Evolutionary conservation across 2,113 vertebrate genomes (phyloP).

Genomic region (Gasterosteus nipponicus): DNA sequence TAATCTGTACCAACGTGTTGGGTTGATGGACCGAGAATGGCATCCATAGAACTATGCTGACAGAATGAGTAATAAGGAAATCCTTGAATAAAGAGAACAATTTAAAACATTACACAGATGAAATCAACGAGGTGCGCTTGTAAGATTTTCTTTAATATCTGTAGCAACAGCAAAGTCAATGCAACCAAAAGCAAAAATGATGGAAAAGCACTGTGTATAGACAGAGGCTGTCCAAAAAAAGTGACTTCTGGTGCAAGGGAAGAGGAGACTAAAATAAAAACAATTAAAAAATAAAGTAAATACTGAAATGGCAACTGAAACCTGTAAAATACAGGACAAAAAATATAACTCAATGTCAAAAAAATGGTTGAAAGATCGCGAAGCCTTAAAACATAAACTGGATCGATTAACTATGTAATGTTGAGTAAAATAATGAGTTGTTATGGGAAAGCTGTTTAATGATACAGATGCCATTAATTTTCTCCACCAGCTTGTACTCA

Average conservation of each 20-base stretch:
- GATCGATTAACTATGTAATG: constrained; percentile 52
- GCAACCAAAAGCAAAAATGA: constrained; percentile 72
- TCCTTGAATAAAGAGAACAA: background rate
- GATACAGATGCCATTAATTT: constrained; percentile 47
- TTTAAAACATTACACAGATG: background rate
- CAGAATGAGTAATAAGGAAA: background rate
- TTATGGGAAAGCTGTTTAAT: constrained; percentile 37
- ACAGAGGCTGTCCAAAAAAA: constrained; percentile 58
- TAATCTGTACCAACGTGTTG: background rate
- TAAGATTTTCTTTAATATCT: constrained; percentile 77
- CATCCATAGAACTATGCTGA: background rate
- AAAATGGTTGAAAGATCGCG: constrained; percentile 10
- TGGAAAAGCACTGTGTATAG: constrained; percentile 53
- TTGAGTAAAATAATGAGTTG: constrained; percentile 50
- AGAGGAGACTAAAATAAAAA: constrained; percentile 56
- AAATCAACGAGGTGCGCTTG: background rate
- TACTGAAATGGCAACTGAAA: constrained; percentile 59
- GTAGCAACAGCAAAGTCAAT: constrained; percentile 73
- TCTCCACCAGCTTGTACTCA: constrained; percentile 42
- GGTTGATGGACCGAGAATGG: too few species aligned
- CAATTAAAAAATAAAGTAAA: constrained; percentile 63
- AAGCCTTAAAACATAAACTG: constrained; percentile 43
- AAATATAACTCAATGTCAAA: constrained; percentile 35
- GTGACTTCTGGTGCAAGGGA: constrained; percentile 77
- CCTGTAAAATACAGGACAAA: constrained; percentile 43